A percentile compares a stretch with the other conserved stretches of the same genome.
Conservation (phyloP, 2,888 invertebrate species). For the Arrhopalites spinosus region DNA sequence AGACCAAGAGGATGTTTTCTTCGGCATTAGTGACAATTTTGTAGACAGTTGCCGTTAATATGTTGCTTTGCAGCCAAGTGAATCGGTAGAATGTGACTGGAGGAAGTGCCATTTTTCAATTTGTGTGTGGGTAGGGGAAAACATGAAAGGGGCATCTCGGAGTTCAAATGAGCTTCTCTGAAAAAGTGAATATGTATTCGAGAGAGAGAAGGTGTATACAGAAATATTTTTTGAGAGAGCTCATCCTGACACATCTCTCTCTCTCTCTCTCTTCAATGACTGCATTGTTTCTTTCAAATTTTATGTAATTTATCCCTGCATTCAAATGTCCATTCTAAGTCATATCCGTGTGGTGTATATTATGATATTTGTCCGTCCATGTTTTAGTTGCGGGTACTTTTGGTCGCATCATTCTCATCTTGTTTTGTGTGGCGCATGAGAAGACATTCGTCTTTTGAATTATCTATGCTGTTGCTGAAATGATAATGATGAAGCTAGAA, state of each 20-base stretch:
- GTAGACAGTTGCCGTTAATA: not conserved
- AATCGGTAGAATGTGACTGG: not conserved
- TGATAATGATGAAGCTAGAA: not conserved
- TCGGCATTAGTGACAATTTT: not conserved
- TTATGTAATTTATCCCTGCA: not conserved
- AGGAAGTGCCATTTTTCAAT: not conserved
- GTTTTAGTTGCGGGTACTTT: too few relatives aligned
- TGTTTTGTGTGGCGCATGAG: not conserved
- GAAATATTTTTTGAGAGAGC: too few relatives aligned
- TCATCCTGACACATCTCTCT: not conserved
- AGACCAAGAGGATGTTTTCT: not conserved
- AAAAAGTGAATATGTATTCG: too few relatives aligned
- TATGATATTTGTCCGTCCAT: too few relatives aligned
- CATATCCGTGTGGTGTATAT: too few relatives aligned
- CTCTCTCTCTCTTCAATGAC: slow-evolving; percentile 1
- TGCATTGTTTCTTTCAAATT: slow-evolving; percentile 2
- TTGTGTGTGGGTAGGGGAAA: not conserved
- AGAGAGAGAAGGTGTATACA: too few relatives aligned
- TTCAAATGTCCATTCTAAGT: not conserved
- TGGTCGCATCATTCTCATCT: too few relatives aligned
- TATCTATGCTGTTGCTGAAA: not conserved
- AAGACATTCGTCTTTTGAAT: not conserved
- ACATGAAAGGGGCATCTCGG: slow-evolving; percentile 2
- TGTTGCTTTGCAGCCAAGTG: not conserved
- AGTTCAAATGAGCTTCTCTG: not conserved